Base-by-base conservation (phyloP, 2,113 vertebrate genomes). In the Elephas maximus region DNA sequence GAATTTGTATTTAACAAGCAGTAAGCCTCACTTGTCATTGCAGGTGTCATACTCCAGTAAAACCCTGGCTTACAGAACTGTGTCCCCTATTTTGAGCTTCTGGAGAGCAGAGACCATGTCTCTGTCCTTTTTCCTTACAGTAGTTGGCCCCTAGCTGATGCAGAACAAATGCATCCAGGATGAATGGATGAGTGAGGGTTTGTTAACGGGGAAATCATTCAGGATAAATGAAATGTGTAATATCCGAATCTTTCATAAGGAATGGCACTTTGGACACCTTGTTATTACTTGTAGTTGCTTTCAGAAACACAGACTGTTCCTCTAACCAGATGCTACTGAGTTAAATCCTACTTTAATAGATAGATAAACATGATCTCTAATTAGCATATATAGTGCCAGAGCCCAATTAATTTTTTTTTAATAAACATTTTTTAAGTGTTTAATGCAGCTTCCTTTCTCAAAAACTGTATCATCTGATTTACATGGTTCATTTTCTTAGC, bases 391-490 rank as follows among this genome's bases (percentile, higher is more conserved):
- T 5, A 73, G 26, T 45, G 8, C 81, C 73, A 45, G 57, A 44
- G 20, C 63, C 83, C 76, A 44, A 17, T 57, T 84, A 69, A 7
- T 10, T 80, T 57, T 30, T 30, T 77, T 63, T 28, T 69, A 73
- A 63, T 41, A 93, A 83, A 77, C 71, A 92, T 21, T 51, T 91
- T 67, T 65, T 51, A 88, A 84, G 18, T 83, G 24, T 94, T 94
- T 53, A 41, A 18, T 37, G n/a, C 60, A 91, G 11, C 48, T 74
- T 18, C 18, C 18, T 53, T 33, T 69, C n/a, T 95, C 63, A 88
- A 80, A 67, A 87, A 53, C 12, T 15, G 5, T 60, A 24, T 78
- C 33, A 48, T 92, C 41, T 74, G 51, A 74, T 62, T 57, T 26
- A 8, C 53, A 44, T 51, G 24, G 18, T 45, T 78, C 48, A 6